Evolutionary conservation across 2,888 invertebrate genomes (phyloP), one percentile per base, ranked within the genome.

Genomic region (Rhodophaea formosa): DNA sequence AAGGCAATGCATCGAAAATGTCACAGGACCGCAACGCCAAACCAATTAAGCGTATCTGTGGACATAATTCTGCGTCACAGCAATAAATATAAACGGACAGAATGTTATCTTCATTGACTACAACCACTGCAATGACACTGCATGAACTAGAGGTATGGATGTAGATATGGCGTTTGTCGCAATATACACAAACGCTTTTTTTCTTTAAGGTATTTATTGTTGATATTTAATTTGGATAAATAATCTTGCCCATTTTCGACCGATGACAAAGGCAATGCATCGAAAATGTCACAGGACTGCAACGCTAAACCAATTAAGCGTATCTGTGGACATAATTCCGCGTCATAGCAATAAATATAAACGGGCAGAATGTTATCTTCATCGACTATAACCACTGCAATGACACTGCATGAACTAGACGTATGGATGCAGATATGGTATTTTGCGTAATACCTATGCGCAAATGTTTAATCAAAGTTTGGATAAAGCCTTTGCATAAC

Each of bases 271-370:
- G 81, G 84, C 88, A 86, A 77, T 86, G 85, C 85, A 79, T 82
- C 80, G 85, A 81, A 88, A 88, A 89, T 88, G 86, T 86, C 85
- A 86, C 72, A 77, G 79, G 82, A 86, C 89, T 88, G 76, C 89
- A 88, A 82, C 82, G 86, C 77, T 82, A 85, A 86, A 86, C 88
- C 88, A 88, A 90, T 90, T 89, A 90, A 84, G 78, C 85, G 84
- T 86, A 83, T 86, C 84, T 84, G 81, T 80, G 81, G 78, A 73
- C 73, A 87, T 88, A 87, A 86, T 87, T 81, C 67, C 75, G 75
- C 74, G 2, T 35, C 16, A 51, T 7, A 51, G 51, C 39, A 39
- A 39, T 51, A 51, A 35, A 16, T 35, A 51, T 6, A 1, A 5
- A 30, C n/a, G 15, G 10, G 32, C 51, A 51, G 51, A 51, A 51